Evolutionary conservation across 2,888 invertebrate genomes (phyloP).

Genomic region (Protodeltote pygarga): DNA sequence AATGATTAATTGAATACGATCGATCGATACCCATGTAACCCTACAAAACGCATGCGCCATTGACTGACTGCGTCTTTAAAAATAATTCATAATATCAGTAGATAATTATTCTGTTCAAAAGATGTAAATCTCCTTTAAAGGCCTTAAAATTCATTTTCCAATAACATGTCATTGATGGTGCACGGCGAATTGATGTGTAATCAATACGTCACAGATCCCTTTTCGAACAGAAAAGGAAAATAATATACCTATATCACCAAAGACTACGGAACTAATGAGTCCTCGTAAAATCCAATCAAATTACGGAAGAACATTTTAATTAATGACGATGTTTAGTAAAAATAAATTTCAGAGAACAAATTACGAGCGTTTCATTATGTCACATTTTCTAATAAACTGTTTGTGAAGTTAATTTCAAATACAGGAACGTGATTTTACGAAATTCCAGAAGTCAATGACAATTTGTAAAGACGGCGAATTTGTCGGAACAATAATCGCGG

Average conservation of each 20-base stretch:
- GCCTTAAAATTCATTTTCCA: conserved; percentile 4
- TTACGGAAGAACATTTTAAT: conserved; percentile 51
- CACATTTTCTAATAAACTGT: conserved; percentile 36
- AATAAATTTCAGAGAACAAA: conserved; percentile 39
- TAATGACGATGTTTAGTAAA: conserved; percentile 44
- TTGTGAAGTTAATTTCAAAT: conserved; percentile 34
- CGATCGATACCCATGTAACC: conserved; percentile 14
- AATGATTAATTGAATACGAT: conserved; percentile 4
- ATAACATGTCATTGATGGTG: not conserved
- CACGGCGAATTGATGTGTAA: conserved; percentile 8
- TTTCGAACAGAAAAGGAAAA: conserved; percentile 12
- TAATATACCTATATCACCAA: conserved; percentile 26
- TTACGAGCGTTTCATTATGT: conserved; percentile 31
- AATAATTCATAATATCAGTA: too few species aligned
- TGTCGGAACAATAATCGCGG: conserved; percentile 24
- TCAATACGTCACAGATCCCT: not conserved
- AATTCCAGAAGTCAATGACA: conserved; percentile 26
- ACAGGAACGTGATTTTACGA: conserved; percentile 19
- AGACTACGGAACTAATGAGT: conserved; percentile 42
- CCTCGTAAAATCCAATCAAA: conserved; percentile 55
- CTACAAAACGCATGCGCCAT: conserved; percentile 29
- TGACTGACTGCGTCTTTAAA: not conserved
- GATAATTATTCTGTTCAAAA: too few species aligned
- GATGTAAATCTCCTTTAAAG: conserved; percentile 6
- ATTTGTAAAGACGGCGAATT: conserved; percentile 17